These are phyloP conservation scores for Tetheella fluctuosa DNA, from an alignment of 2,888 invertebrate genomes.

Conservation along the genomic window DNA sequence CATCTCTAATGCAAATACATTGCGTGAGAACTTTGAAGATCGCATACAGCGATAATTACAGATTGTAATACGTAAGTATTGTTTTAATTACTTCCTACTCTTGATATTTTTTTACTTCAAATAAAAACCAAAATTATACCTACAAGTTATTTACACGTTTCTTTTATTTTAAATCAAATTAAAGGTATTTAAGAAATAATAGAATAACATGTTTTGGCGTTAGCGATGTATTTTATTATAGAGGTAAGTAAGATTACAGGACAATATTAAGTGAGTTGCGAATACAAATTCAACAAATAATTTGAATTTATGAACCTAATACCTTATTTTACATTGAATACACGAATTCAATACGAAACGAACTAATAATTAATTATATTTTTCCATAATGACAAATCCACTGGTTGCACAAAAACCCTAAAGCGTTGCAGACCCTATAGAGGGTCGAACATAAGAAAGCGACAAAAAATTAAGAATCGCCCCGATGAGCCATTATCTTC, in stretches of 20 bases:
- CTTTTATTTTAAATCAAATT: background rate
- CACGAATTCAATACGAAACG: background rate
- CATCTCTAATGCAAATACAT: conserved; percentile 39
- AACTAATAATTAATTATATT: conserved; percentile 47
- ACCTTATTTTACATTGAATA: background rate
- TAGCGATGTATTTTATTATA: no score
- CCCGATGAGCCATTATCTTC: conserved; percentile 83
- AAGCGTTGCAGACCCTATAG: conserved; percentile 77
- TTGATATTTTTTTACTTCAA: background rate
- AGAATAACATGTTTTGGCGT: background rate
- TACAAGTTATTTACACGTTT: background rate
- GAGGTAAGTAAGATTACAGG: background rate
- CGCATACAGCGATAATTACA: conserved; percentile 34
- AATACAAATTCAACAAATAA: conserved; percentile 27
- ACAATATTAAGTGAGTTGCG: background rate
- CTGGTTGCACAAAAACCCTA: conserved; percentile 77
- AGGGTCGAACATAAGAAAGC: conserved; percentile 73
- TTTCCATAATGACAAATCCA: conserved; percentile 73
- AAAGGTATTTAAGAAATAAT: background rate
- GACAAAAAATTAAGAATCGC: conserved; percentile 82
- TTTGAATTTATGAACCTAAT: conserved; percentile 18
- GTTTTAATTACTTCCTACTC: conserved; percentile 15
- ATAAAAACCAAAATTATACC: background rate
- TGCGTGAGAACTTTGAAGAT: conserved; percentile 39
- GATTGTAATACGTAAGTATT: conserved; percentile 8